Percentiles rank a stretch among this genome's conserved stretches.
phyloP scores from a whole-genome alignment of 2,797 vertebrate species.

The Bothrops alternatus region DNA sequence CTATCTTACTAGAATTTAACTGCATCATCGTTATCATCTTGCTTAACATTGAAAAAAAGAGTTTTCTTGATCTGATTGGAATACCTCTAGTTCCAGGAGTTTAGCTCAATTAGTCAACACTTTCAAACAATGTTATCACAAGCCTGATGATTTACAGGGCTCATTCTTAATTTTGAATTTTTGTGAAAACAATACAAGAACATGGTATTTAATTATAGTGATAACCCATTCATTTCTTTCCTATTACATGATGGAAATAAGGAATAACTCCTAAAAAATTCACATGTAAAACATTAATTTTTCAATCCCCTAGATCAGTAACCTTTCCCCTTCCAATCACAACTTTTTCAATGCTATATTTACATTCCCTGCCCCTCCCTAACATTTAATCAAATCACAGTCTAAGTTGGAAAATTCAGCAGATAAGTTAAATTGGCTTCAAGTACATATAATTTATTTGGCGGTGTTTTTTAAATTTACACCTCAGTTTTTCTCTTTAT shows the following conservation, averaged over 20 bases:
- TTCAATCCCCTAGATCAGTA: background rate
- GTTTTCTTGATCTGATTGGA: background rate
- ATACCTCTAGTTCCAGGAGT: background rate
- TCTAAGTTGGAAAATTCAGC: background rate
- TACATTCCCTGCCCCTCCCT: background rate
- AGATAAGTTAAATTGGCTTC: background rate
- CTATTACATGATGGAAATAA: slow-evolving; percentile 12
- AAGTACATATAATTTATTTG: background rate
- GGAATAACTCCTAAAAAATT: background rate
- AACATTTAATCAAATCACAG: background rate
- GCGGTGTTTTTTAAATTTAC: background rate
- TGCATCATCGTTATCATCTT: background rate
- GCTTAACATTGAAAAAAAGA: background rate
- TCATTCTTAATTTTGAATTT: background rate
- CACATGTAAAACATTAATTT: background rate
- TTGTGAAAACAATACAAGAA: background rate
- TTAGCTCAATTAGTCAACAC: background rate
- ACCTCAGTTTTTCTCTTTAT: background rate
- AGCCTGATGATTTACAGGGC: background rate
- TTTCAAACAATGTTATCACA: background rate
- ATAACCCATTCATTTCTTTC: background rate
- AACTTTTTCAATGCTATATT: background rate
- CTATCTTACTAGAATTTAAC: slow-evolving; percentile 6
- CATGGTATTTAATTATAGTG: background rate
- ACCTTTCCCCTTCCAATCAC: background rate